Evolutionary conservation across 1,140 invertebrate genomes (phyloP).

Genomic region (Meloidogyne hapla): DNA sequence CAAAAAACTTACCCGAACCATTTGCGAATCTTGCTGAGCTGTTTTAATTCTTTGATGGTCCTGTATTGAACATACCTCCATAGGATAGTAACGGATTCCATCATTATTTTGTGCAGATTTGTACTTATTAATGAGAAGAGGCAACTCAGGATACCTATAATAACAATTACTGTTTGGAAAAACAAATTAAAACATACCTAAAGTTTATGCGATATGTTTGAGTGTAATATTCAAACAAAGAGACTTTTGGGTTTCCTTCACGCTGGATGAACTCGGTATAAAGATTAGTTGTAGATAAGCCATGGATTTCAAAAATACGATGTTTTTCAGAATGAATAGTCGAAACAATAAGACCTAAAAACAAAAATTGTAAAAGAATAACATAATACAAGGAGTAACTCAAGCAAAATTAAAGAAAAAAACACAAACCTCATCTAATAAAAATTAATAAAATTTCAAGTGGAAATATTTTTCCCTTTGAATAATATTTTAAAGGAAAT

Average conservation of each 20-base stretch:
- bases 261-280: not conserved
- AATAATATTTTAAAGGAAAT: too few species aligned
- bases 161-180: not conserved
- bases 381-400: too few species aligned
- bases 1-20: not conserved
- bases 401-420: too few species aligned
- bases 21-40: not conserved
- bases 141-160: conserved; percentile 12
- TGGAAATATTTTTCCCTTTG: too few species aligned
- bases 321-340: not conserved
- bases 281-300: not conserved
- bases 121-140: not conserved
- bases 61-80: conserved; percentile 15
- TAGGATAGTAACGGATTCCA: conserved; percentile 16
- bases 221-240: conserved; percentile 6
- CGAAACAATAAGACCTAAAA: not conserved
- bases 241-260: not conserved
- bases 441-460: too few species aligned
- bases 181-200: not conserved
- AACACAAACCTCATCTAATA: too few species aligned
- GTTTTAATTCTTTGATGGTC: conserved; percentile 8
- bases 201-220: not conserved
- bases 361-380: not conserved
- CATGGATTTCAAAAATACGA: not conserved
- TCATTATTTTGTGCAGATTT: not conserved